phyloP scores from a whole-genome alignment of 2,113 vertebrate genomes.

The Cephalopholis sonnerati region DNA sequence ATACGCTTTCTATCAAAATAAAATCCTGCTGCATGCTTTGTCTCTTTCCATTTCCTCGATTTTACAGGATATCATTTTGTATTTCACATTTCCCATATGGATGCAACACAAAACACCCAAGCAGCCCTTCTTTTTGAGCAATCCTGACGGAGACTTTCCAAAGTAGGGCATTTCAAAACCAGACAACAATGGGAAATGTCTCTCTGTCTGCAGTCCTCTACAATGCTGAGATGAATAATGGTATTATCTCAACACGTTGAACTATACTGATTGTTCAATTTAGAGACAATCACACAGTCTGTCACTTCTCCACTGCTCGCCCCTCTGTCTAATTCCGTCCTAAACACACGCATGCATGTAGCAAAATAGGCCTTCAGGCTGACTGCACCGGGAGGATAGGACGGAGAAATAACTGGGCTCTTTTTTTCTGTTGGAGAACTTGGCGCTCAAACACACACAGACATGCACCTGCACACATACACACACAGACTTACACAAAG shows the following conservation, averaged over 20 bases:
- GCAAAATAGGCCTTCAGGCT: constrained; percentile 44
- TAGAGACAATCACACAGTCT: constrained; percentile 73
- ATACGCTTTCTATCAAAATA: constrained; percentile 4
- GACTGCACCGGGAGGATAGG: constrained; percentile 22
- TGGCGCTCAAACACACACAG: constrained; percentile 28
- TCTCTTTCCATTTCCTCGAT: constrained; percentile 23
- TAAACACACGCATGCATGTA: constrained; percentile 51
- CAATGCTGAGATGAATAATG: constrained; percentile 67
- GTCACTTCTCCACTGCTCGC: constrained; percentile 57
- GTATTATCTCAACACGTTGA: constrained; percentile 70
- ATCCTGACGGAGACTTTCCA: constrained; percentile 51
- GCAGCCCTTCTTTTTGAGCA: constrained; percentile 30
- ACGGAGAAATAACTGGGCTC: constrained; percentile 47
- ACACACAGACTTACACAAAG: constrained; percentile 64
- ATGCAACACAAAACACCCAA: constrained; percentile 24
- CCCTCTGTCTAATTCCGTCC: constrained; percentile 60
- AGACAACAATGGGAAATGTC: constrained; percentile 67
- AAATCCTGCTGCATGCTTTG: constrained; percentile 16
- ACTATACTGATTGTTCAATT: constrained; percentile 75
- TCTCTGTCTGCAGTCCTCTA: constrained; percentile 53
- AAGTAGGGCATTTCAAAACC: constrained; percentile 69
- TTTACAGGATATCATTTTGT: constrained; percentile 27
- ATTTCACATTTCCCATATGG: constrained; percentile 40
- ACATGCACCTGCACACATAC: constrained; percentile 37
- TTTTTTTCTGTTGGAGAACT: constrained; percentile 56